phyloP scores from a whole-genome alignment of 2,113 vertebrate species.

The Apteryx owenii region DNA sequence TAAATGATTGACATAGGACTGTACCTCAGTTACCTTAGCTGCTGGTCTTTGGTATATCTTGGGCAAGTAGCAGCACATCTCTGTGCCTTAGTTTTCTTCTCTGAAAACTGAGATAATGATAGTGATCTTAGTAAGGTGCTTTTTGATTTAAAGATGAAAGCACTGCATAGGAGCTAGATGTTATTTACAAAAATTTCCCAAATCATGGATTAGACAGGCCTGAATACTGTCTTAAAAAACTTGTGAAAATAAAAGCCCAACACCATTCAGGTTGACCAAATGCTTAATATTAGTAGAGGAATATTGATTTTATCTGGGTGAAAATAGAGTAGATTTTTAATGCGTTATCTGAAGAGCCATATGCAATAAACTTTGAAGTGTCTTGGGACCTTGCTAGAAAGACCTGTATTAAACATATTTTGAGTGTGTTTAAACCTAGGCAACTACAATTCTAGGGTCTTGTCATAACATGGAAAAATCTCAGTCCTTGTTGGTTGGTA shows the following conservation, averaged over 20 bases:
- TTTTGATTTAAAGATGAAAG: conserved; percentile 57
- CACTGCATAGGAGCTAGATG: neutral
- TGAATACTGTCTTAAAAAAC: neutral
- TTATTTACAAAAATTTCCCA: neutral
- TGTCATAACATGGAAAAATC: conserved; percentile 38
- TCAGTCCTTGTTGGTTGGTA: neutral
- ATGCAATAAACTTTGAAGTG: neutral
- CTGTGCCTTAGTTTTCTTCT: conserved; percentile 22
- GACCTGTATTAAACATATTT: neutral
- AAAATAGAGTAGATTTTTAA: neutral
- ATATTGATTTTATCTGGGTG: neutral
- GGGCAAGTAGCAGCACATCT: neutral
- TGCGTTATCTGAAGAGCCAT: neutral
- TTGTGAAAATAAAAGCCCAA: neutral
- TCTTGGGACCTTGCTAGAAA: neutral
- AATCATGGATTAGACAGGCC: neutral
- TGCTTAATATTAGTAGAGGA: neutral
- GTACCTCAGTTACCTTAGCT: neutral
- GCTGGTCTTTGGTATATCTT: neutral
- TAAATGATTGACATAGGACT: neutral
- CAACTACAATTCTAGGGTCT: conserved; percentile 5
- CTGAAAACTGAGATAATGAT: conserved; percentile 45
- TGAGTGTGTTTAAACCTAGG: neutral
- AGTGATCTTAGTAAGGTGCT: neutral
- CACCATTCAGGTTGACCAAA: neutral